Evolutionary conservation across 2,888 invertebrate species (phyloP).

Genomic region (Ceramica pisi): DNA sequence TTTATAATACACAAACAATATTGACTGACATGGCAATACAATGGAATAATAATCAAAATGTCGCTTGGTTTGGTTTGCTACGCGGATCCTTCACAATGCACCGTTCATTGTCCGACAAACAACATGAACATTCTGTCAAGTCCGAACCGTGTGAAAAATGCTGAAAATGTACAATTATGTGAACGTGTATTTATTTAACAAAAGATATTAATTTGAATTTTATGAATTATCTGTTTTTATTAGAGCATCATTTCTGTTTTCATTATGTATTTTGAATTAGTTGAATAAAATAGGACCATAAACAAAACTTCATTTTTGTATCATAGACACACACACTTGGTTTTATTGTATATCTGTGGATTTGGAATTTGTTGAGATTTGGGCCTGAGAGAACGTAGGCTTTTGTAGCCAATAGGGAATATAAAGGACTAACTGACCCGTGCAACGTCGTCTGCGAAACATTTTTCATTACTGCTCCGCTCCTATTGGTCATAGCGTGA

Average conservation of each 20-base stretch:
- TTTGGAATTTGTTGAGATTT: no score
- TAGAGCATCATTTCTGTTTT: neutral
- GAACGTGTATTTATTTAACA: neutral
- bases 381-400: no score
- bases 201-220: neutral
- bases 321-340: no score
- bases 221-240: neutral
- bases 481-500: no score
- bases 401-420: no score
- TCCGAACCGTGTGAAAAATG: constrained; percentile 45
- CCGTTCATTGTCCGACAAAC: constrained; percentile 83
- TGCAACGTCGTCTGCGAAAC: no score
- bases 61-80: constrained; percentile 81
- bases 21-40: constrained; percentile 87
- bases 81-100: constrained; percentile 79
- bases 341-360: no score
- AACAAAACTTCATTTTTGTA: constrained; percentile 5
- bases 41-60: constrained; percentile 87
- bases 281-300: constrained; percentile 14
- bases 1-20: constrained; percentile 79
- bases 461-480: no score
- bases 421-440: no score
- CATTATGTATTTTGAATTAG: neutral
- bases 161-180: constrained; percentile 53
- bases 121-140: constrained; percentile 71